These are phyloP conservation scores for Amphipoea lucens DNA, from an alignment of 2,888 invertebrate genomes.

Conservation along the genomic window DNA sequence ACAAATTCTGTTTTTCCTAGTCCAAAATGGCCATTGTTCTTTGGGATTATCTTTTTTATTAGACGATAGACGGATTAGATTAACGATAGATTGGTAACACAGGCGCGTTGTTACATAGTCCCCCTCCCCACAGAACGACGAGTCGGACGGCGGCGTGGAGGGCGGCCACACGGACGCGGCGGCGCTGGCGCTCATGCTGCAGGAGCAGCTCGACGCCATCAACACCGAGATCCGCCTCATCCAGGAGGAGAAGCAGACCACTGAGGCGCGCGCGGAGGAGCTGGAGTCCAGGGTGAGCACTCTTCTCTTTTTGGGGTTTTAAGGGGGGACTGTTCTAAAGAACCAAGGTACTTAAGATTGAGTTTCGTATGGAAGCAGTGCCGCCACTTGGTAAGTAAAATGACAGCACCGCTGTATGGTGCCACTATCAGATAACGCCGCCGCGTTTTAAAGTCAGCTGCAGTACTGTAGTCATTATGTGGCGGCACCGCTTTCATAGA, in stretches of 20 bases:
- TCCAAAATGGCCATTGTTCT: too few species aligned
- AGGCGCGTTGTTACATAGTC: too few species aligned
- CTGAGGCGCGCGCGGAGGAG: constrained; percentile 99
- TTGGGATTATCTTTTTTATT: too few species aligned
- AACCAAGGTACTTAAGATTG: background rate
- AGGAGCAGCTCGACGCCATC: constrained; percentile 99
- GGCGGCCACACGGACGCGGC: constrained; percentile 97
- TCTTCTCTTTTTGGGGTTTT: background rate
- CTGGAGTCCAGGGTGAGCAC: constrained; percentile 94
- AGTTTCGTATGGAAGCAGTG: background rate
- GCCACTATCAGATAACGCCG: background rate
- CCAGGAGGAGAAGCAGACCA: constrained; percentile 99
- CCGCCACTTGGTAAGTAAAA: background rate
- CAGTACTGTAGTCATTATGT: background rate
- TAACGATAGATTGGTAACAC: too few species aligned
- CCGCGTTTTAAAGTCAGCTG: background rate
- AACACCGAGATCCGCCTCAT: constrained; percentile 98
- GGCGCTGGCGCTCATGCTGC: constrained; percentile 99
- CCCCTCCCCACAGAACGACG: constrained; percentile 78
- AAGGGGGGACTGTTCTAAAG: background rate
- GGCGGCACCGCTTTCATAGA: background rate
- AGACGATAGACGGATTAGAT: too few species aligned
- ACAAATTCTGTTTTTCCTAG: too few species aligned
- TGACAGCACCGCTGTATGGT: background rate
- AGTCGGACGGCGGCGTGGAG: constrained; percentile 85